Evolutionary conservation across 64 coral and sea anemone genomes (phyloP).

Genomic region (Pocillopora verrucosa): DNA sequence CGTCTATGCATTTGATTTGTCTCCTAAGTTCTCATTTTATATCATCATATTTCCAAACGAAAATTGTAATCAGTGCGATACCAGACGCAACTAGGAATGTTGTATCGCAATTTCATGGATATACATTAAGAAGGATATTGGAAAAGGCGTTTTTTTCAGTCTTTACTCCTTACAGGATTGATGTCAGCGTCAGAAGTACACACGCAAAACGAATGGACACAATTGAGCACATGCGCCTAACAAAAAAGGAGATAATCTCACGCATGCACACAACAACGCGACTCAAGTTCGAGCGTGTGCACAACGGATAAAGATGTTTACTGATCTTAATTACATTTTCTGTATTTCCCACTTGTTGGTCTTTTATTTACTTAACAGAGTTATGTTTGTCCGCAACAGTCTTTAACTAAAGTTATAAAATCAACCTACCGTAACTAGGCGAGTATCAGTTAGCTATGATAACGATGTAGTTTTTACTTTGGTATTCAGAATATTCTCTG

Average conservation of each 20-base stretch:
- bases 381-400: background rate
- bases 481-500: too few species aligned
- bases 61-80: too few species aligned
- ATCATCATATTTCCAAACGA: background rate
- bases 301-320: background rate
- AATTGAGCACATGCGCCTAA: too few species aligned
- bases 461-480: too few species aligned
- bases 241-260: too few species aligned
- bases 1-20: background rate
- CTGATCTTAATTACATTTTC: background rate
- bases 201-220: background rate
- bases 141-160: background rate
- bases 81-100: too few species aligned
- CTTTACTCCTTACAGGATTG: background rate
- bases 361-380: background rate
- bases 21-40: background rate
- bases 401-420: background rate
- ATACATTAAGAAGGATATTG: too few species aligned
- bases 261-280: too few species aligned
- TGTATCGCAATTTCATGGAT: too few species aligned
- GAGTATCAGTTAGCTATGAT: too few species aligned
- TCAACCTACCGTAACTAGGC: too few species aligned
- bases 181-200: background rate
- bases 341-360: background rate
- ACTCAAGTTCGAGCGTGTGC: too few species aligned